Evolutionary conservation across 1,140 invertebrate genomes (phyloP).

Genomic region (Centruroides sculpturatus): DNA sequence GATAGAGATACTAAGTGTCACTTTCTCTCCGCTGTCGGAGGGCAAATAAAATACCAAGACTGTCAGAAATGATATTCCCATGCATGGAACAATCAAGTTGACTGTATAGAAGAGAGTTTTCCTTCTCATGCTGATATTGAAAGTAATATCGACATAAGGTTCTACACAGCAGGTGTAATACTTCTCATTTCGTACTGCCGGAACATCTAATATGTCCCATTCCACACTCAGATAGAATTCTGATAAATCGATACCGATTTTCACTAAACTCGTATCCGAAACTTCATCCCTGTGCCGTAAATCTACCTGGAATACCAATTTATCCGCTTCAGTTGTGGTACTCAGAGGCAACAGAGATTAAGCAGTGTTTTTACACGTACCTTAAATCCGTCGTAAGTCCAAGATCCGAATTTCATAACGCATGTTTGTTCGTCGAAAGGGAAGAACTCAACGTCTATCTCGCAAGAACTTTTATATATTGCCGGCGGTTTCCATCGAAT

Average conservation of each 20-base stretch:
- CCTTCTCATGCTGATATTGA: constrained; percentile 88
- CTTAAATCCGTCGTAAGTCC: constrained; percentile 62
- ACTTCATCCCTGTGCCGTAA: constrained; percentile 68
- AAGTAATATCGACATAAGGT: constrained; percentile 70
- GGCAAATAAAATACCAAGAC: constrained; percentile 97
- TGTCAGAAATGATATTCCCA: constrained; percentile 91
- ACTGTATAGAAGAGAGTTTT: constrained; percentile 97
- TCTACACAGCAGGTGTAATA: constrained; percentile 62
- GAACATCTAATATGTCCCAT: constrained; percentile 92
- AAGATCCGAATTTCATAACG: constrained; percentile 93
- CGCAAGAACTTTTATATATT: constrained; percentile 96
- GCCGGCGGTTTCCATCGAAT: constrained; percentile 49
- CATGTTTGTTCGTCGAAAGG: constrained; percentile 88
- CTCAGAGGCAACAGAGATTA: no score
- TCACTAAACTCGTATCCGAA: constrained; percentile 26
- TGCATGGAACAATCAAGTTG: constrained; percentile 88
- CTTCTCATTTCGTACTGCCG: constrained; percentile 59
- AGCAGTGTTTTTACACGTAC: neutral
- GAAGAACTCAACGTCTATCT: constrained; percentile 90
- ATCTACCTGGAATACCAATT: constrained; percentile 51
- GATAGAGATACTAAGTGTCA: constrained; percentile 48
- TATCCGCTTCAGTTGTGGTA: neutral
- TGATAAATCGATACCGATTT: constrained; percentile 56
- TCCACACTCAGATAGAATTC: constrained; percentile 94
- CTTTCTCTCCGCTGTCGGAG: constrained; percentile 96